phyloP scores from a whole-genome alignment of 2,113 vertebrate species.

The Ictidomys tridecemlineatus region DNA sequence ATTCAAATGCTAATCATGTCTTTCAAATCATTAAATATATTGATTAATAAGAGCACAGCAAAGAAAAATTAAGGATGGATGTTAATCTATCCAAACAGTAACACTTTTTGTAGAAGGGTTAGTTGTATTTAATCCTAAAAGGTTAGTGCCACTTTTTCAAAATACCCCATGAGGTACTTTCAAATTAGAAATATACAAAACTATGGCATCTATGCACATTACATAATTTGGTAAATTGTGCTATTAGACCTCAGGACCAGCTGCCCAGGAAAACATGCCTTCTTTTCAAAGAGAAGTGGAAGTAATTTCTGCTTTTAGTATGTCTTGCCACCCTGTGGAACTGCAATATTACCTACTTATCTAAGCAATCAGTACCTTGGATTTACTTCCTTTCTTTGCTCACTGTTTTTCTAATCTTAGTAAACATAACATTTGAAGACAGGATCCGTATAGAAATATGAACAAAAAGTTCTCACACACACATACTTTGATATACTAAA shows the following conservation, averaged over 20 bases:
- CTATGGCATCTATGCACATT: neutral
- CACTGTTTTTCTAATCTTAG: neutral
- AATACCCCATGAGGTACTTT: neutral
- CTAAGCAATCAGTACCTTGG: neutral
- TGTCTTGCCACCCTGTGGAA: neutral
- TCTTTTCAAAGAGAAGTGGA: neutral
- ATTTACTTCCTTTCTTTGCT: neutral
- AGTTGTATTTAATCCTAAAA: neutral
- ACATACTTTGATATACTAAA: neutral
- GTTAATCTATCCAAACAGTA: neutral
- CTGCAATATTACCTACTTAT: neutral
- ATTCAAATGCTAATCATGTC: neutral
- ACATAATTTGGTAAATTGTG: no score
- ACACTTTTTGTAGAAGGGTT: neutral
- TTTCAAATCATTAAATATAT: slow-evolving; percentile 10
- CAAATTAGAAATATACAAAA: neutral
- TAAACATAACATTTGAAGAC: no score
- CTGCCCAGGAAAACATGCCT: neutral
- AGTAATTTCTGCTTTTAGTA: neutral
- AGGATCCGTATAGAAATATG: neutral
- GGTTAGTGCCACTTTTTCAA: neutral
- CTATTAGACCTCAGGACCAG: neutral
- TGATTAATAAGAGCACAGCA: neutral
- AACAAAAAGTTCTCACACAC: neutral
- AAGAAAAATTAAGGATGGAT: neutral